Percentiles rank a stretch among this genome's conserved stretches.
These are phyloP conservation scores for Drosophila merina DNA, from an alignment of 2,888 invertebrate species.

Conservation along the genomic window DNA sequence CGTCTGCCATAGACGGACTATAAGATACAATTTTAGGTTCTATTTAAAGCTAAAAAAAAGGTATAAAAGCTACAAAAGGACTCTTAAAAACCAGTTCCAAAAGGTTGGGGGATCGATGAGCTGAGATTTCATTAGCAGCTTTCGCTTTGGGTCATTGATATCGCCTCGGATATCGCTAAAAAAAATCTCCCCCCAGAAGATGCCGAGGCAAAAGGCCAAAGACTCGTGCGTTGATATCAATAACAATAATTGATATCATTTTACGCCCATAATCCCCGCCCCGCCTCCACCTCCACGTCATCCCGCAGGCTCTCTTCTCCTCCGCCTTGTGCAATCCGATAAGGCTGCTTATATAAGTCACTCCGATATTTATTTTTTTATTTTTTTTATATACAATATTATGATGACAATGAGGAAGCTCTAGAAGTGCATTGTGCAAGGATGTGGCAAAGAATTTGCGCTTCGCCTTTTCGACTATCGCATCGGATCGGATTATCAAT, in stretches of 20 bases:
- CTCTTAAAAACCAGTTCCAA: conserved; percentile 24
- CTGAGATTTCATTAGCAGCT: conserved; percentile 52
- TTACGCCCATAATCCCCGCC: conserved; percentile 45
- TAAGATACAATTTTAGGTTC: too few relatives aligned
- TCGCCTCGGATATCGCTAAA: conserved; percentile 2
- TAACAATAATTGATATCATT: conserved; percentile 71
- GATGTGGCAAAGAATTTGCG: conserved; percentile 42
- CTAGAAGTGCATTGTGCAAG: conserved; percentile 59
- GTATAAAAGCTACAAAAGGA: neutral
- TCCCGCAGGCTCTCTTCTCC: neutral
- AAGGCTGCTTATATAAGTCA: conserved; percentile 7
- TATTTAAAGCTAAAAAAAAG: too few relatives aligned
- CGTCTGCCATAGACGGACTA: conserved; percentile 4
- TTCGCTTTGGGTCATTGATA: conserved; percentile 59
- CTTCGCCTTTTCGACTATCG: conserved; percentile 10
- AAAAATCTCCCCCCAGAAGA: conserved; percentile 18
- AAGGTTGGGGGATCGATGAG: conserved; percentile 6
- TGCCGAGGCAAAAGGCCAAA: conserved; percentile 7
- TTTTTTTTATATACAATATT: neutral
- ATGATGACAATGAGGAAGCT: conserved; percentile 55
- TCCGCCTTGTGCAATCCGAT: conserved; percentile 22
- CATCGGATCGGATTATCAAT: conserved; percentile 20
- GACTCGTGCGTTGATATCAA: conserved; percentile 76
- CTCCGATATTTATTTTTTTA: neutral
- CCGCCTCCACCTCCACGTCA: conserved; percentile 1